phyloP scores from a whole-genome alignment of 2,888 invertebrate species.

The Seira musarum region DNA sequence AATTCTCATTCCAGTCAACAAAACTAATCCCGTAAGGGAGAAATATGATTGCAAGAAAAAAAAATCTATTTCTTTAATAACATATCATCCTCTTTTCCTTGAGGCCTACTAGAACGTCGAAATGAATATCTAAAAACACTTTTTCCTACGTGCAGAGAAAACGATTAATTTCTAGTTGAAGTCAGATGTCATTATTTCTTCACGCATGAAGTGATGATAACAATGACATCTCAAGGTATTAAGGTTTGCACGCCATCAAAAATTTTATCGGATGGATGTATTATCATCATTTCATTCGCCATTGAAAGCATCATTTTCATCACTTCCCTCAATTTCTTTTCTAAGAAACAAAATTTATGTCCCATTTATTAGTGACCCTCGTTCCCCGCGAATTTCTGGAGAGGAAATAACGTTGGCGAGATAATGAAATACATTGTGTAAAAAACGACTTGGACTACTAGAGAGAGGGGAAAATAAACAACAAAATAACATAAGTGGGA shows the following conservation, averaged over 20 bases:
- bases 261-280: neutral
- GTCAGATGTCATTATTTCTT: neutral
- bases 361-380: slow-evolving; percentile 2
- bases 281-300: neutral
- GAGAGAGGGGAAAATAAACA: neutral
- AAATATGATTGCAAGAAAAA: neutral
- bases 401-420: neutral
- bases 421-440: slow-evolving; percentile 11
- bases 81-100: neutral
- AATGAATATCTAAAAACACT: neutral
- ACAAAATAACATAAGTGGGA: slow-evolving; percentile 8
- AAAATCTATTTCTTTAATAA: neutral
- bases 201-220: neutral
- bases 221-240: neutral
- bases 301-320: too few species aligned
- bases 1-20: neutral
- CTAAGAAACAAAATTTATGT: neutral
- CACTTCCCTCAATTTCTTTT: too few species aligned
- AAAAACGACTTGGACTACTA: neutral
- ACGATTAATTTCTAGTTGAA: neutral
- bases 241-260: neutral
- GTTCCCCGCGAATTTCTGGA: neutral
- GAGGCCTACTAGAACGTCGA: neutral
- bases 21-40: neutral
- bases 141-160: neutral